Percentiles rank a stretch among this genome's conserved stretches.
Conservation (phyloP, 1,140 invertebrate species). For the Brachionus rotundiformis region DNA sequence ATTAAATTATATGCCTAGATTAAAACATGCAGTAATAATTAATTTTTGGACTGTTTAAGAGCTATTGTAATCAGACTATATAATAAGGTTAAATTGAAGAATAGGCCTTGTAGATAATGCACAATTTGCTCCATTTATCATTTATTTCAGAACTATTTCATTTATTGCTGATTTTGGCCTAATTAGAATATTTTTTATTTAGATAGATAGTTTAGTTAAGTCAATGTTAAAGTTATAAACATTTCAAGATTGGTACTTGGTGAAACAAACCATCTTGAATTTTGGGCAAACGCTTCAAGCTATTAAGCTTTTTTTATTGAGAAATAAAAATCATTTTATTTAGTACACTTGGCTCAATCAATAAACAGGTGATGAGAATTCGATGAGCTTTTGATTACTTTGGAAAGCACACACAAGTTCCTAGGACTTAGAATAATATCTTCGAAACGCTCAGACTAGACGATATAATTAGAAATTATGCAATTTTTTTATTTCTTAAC, state of each 20-base stretch:
- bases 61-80: too few species aligned
- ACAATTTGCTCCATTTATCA: neutral
- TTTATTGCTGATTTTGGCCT: neutral
- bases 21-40: too few species aligned
- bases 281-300: neutral
- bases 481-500: neutral
- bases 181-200: neutral
- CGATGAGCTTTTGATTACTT: neutral
- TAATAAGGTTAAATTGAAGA: neutral
- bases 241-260: neutral
- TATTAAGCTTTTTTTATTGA: neutral
- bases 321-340: neutral
- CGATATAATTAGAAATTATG: constrained; percentile 3
- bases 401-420: neutral
- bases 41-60: too few species aligned
- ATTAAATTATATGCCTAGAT: too few species aligned
- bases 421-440: neutral
- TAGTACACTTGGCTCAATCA: neutral
- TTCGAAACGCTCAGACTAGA: neutral
- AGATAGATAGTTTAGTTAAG: neutral
- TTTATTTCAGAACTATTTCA: neutral
- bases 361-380: neutral
- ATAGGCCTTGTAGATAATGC: neutral
- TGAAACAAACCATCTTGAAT: neutral
- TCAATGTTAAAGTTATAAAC: neutral